Conservation (phyloP, 1,140 invertebrate genomes). For the Drosophila kikkawai region DNA sequence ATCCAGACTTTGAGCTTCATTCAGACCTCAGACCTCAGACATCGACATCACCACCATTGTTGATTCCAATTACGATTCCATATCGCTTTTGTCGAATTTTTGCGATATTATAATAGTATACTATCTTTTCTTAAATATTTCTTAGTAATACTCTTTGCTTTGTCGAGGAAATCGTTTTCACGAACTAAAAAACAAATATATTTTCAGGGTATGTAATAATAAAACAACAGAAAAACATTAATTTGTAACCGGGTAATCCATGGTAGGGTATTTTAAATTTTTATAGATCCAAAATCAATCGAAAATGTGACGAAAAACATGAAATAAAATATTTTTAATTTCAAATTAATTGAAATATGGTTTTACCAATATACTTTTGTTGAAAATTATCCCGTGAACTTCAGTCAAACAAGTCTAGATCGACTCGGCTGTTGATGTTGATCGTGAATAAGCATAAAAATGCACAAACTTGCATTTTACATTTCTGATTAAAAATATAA, state of each 20-base stretch:
- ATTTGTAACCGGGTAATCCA: too few species aligned
- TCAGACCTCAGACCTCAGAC: constrained; percentile 22
- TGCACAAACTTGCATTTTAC: not conserved
- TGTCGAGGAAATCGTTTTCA: not conserved
- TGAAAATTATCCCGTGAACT: not conserved
- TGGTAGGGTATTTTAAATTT: not conserved
- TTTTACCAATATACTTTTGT: not conserved
- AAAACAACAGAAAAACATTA: too few species aligned
- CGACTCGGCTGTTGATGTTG: not conserved
- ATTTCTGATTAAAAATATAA: not conserved
- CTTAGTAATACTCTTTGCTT: not conserved
- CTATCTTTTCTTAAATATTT: not conserved
- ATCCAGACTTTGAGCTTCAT: constrained; percentile 41
- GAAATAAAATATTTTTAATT: not conserved
- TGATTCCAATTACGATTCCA: not conserved
- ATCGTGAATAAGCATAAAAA: not conserved
- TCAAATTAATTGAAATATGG: not conserved
- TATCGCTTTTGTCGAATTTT: not conserved
- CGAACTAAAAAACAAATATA: not conserved
- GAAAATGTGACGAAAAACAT: not conserved
- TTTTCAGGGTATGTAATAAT: not conserved
- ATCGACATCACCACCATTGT: not conserved
- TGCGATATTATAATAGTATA: not conserved
- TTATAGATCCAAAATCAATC: not conserved
- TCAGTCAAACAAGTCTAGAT: not conserved